Evolutionary conservation across 35 echinoderm and acorn worm genomes (phyloP).

Genomic region (Heliocidaris erythrogramma): DNA sequence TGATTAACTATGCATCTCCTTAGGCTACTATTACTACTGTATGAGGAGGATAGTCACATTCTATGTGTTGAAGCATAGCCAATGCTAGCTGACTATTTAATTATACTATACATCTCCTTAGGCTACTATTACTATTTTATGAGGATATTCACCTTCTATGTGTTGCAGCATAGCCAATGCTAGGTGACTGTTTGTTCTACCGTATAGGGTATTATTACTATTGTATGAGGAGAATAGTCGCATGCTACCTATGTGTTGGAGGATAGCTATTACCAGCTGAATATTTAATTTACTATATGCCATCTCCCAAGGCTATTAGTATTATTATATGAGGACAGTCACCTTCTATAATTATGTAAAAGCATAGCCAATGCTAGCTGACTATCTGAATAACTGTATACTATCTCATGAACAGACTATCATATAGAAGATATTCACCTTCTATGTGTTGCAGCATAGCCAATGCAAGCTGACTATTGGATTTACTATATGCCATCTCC

Average conservation of each 20-base stretch:
- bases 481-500: constrained; percentile 81
- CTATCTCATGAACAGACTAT: not conserved
- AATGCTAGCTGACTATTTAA: constrained; percentile 74
- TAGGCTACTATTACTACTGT: no score
- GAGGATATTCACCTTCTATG: constrained; percentile 58
- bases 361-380: no score
- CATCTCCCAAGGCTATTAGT: constrained; percentile 3
- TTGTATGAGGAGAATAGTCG: no score
- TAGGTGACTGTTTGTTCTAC: no score
- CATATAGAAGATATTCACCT: constrained; percentile 49
- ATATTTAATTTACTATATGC: constrained; percentile 74
- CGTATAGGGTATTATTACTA: no score
- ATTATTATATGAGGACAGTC: no score
- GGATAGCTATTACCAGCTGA: constrained; percentile 73
- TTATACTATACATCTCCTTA: constrained; percentile 74
- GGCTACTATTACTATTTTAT: not conserved
- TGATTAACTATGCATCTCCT: no score
- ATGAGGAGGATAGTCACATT: no score
- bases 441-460: constrained; percentile 63
- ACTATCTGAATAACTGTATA: not conserved
- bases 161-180: no score
- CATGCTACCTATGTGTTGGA: not conserved
- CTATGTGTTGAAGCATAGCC: constrained; percentile 59
- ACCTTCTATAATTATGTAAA: not conserved
- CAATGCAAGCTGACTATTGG: constrained; percentile 74